Percentiles rank a stretch among this genome's conserved stretches.
phyloP scores from a whole-genome alignment of 53 echinoderm and acorn worm genomes.

The Crossaster papposus region DNA sequence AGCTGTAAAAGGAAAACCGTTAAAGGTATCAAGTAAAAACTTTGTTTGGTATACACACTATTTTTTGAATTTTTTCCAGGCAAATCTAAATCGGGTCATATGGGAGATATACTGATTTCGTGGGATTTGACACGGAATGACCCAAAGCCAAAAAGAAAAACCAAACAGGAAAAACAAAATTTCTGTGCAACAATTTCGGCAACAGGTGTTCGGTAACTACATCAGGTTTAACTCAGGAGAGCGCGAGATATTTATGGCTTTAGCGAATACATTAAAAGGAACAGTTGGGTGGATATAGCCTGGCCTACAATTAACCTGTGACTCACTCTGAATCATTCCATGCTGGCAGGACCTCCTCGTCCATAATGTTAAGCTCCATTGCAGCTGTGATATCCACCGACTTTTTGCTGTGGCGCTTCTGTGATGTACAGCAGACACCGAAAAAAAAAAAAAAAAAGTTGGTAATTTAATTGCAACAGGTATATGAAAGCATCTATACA shows the following conservation, averaged over 20 bases:
- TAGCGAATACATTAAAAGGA: background rate
- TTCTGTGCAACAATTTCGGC: background rate
- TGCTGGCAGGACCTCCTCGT: conserved; percentile 54
- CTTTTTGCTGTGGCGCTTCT: conserved; percentile 58
- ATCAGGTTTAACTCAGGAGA: background rate
- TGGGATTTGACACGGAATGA: too few relatives aligned
- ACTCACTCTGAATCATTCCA: conserved; percentile 63
- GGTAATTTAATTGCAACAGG: background rate
- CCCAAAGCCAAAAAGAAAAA: too few relatives aligned
- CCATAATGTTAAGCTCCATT: conserved; percentile 40
- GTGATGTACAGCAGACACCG: background rate
- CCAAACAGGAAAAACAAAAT: too few relatives aligned
- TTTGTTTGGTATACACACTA: too few relatives aligned
- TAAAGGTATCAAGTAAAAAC: too few relatives aligned
- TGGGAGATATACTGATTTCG: too few relatives aligned
- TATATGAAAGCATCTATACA: background rate
- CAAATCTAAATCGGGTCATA: too few relatives aligned
- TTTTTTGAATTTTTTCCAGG: too few relatives aligned
- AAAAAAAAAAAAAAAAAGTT: background rate
- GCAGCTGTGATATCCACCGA: conserved; percentile 45
- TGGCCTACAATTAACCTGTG: conserved; percentile 20
- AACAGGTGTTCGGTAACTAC: background rate
- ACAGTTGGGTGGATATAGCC: background rate
- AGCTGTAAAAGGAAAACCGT: too few relatives aligned
- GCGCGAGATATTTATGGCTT: background rate